Conservation (phyloP, 37 sponge, comb jelly and placozoan species). For the Haliclona indistincta region DNA sequence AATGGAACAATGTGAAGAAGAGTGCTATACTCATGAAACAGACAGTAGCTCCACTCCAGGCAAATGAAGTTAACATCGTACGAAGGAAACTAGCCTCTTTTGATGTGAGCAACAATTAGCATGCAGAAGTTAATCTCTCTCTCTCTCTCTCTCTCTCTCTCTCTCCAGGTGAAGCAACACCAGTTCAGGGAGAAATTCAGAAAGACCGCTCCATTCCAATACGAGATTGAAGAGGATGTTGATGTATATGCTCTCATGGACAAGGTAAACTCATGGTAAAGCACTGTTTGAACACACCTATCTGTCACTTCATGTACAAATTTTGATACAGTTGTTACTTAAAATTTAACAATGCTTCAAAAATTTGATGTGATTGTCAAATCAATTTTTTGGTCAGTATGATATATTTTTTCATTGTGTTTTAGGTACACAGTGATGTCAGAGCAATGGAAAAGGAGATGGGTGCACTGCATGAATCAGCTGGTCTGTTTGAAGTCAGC, state of each 20-base stretch:
- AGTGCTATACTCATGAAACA: constrained; percentile 89
- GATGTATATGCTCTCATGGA: constrained; percentile 79
- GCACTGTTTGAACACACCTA: not conserved
- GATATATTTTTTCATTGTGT: not conserved
- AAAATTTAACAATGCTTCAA: not conserved
- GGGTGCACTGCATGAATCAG: constrained; percentile 73
- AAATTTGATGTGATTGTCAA: not conserved
- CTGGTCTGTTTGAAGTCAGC: constrained; percentile 96
- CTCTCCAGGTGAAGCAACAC: constrained; percentile 84
- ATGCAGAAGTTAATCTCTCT: not conserved
- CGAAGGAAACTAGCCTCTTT: constrained; percentile 87
- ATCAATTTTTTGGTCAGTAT: not conserved
- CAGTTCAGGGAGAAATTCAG: constrained; percentile 96
- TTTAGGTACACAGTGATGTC: constrained; percentile 52
- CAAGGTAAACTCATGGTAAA: constrained; percentile 34
- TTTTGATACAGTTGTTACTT: not conserved
- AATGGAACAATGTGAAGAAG: constrained; percentile 97
- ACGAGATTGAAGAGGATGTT: constrained; percentile 47
- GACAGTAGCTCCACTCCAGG: constrained; percentile 94
- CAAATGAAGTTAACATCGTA: constrained; percentile 89
- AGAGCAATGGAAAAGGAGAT: constrained; percentile 83
- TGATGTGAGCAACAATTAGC: constrained; percentile 64
- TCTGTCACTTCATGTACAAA: not conserved
- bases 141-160: not conserved
- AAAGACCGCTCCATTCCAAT: constrained; percentile 85